Base-by-base conservation (phyloP, 2,113 vertebrate genomes). In the Climacteris rufus region DNA sequence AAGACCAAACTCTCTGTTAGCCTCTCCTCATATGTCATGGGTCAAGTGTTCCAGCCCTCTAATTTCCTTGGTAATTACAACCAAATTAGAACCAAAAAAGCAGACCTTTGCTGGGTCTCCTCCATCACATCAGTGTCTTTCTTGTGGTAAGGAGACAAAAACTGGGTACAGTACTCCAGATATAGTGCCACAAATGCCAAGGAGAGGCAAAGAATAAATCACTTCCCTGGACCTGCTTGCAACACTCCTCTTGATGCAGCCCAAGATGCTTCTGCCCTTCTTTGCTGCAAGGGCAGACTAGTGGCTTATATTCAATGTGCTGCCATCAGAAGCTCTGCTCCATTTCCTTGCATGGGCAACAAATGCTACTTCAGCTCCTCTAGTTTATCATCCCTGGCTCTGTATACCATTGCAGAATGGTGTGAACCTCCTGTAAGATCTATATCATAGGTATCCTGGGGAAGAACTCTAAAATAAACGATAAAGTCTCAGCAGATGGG, bases 381-480 rank as follows among this genome's bases (percentile, higher is more conserved):
- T 30, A 27, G 4, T 27, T 10, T 59, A 10, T 52, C 12, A 56
- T 49, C 6, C 25, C n/a, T 93, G 59, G 13, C 22, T 91, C 49
- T 45, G 13, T 9, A 39, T 59, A 7, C 53, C 60, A 11, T 6
- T 65, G 11, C 39, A 83, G 49, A 27, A 69, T 30, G 13, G 15
- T 61, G 27, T 44, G 14, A 77, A 31, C 13, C 15, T 70, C n/a
- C 37, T 28, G 11, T 27, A n/a, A 31, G 30, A 20, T 22, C n/a
- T 40, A 24, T 25, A 61, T 53, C 25, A 12, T 47, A 31, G 0
- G 0, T 61, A 68, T 21, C 33, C 14, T 33, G 27, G 22, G 22
- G 15, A 17, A 66, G 12, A 59, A 28, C 13, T 30, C 39, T 17
- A 25, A 85, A 35, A 75, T 25, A 31, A 13, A 44, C 20, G 22